Conservation (phyloP, 2,113 vertebrate genomes). For the Mirza zaza region DNA sequence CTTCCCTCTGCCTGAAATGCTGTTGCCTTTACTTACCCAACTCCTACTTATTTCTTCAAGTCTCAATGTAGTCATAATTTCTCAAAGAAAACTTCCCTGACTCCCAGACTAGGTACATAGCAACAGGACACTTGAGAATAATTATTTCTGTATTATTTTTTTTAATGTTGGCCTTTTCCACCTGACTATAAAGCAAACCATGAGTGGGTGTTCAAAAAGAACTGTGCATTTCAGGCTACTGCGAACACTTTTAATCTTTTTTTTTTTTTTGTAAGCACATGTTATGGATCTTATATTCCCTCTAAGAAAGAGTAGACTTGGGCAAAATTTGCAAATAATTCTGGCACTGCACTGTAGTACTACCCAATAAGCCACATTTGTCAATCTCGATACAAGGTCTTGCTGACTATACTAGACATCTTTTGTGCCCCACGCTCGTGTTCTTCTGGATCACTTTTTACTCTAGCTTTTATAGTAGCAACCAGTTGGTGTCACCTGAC, state of each 20-base stretch:
- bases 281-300: neutral
- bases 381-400: neutral
- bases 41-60: neutral
- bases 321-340: neutral
- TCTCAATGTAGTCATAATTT: constrained; percentile 6
- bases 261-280: constrained; percentile 26
- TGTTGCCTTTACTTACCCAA: neutral
- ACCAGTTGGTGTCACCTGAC: neutral
- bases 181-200: constrained; percentile 40
- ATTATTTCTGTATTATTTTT: constrained; percentile 22
- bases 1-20: neutral
- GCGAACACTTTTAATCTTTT: constrained; percentile 21
- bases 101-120: neutral
- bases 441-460: neutral
- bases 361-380: neutral
- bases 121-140: neutral
- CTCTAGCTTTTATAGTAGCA: neutral
- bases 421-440: neutral
- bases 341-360: neutral
- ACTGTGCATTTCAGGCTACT: neutral
- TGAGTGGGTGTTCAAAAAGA: constrained; percentile 60
- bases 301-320: neutral
- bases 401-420: neutral
- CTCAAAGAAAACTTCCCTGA: neutral
- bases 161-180: constrained; percentile 19